Base-by-base conservation (phyloP, 2,888 invertebrate species). In the Drosophila kokeensis region DNA sequence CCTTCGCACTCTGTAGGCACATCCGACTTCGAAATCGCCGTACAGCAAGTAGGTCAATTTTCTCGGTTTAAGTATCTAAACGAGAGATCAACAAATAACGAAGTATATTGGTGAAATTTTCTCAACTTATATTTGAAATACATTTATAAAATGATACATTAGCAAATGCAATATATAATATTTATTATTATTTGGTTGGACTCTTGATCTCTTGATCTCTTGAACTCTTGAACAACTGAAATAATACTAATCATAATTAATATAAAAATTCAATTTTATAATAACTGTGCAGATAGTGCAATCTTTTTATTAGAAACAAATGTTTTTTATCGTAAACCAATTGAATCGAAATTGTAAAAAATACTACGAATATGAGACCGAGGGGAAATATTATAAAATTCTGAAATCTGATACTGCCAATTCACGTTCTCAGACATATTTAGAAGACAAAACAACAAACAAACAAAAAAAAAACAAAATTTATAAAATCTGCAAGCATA, bases 391-490 rank as follows among this genome's bases (percentile, higher is more conserved):
- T 38, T 27, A 27, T 13, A n/a, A 32, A 55, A 55, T 55, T 55
- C 38, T 55, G 38, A 81, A 69, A 81, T 74, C 66, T 84, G 74
- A 87, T 84, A 89, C 89, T 87, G 90, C 88, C 90, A 86, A 89
- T 82, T 87, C 85, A 82, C 81, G 78, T 89, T 89, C 85, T 87
- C 87, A 87, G 80, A 84, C 76, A 87, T 76, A 63, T 71, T 76
- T 61, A 75, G 69, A 55, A 69, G 73, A 60, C 63, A 59, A 58
- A 73, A 69, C 24, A n/a, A n/a, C n/a, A n/a, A n/a, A n/a, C n/a
- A n/a, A n/a, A n/a, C n/a, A n/a, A n/a, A 57, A 58, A n/a, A 50
- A 61, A 55, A 18, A 62, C 38, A 29, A 48, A 27, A 15, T 52
- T 65, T 61, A 40, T 57, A 49, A 66, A 54, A 66, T 24, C 54